Evolutionary conservation across 2,113 vertebrate genomes (phyloP), one percentile per base, ranked within the genome.

Genomic region (Corapipo altera): DNA sequence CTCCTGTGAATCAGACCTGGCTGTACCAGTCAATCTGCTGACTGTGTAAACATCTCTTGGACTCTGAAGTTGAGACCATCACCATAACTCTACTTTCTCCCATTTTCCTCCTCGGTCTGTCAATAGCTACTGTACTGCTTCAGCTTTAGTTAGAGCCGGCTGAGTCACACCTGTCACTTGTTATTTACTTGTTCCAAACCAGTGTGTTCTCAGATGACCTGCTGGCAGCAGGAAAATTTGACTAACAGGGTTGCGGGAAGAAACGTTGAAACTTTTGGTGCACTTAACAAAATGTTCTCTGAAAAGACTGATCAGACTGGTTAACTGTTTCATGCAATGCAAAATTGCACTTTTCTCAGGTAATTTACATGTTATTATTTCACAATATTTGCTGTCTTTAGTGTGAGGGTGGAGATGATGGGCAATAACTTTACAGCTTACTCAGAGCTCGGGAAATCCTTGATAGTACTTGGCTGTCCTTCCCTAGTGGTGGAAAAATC

Each of bases 101-200:
- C 19, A 1, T 78, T 81, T 43, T 12, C 5, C 8, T 20, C 43
- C 33, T 75, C 65, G n/a, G 23, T 61, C 69, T 94, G 89, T 37
- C 84, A 59, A 23, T 79, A 91, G 77, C 39, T 82, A 2, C 77
- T 41, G 62, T 51, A 57, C 54, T 26, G 69, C 79, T 81, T 89
- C 76, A 58, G 65, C 54, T 75, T 67, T 24, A 76, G 71, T 46
- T 66, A 6, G 69, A 81, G 59, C 26, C 92, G 79, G 41, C 64
- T 51, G 91, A 95, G 76, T 95, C 89, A 92, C 57, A 71, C 73
- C 86, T 91, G 94, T 72, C 89, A 91, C 91, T 96, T 87, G 51
- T 49, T 84, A 71, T 84, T 92, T 91, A 10, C 61, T 89, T 84
- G 69, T 93, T 91, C 69, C 83, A 55, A 67, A 55, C 13, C 0